A percentile compares a stretch with the other conserved stretches of the same genome.
phyloP scores from a whole-genome alignment of 2,888 invertebrate species.

The Cordylochernes scorpioides region DNA sequence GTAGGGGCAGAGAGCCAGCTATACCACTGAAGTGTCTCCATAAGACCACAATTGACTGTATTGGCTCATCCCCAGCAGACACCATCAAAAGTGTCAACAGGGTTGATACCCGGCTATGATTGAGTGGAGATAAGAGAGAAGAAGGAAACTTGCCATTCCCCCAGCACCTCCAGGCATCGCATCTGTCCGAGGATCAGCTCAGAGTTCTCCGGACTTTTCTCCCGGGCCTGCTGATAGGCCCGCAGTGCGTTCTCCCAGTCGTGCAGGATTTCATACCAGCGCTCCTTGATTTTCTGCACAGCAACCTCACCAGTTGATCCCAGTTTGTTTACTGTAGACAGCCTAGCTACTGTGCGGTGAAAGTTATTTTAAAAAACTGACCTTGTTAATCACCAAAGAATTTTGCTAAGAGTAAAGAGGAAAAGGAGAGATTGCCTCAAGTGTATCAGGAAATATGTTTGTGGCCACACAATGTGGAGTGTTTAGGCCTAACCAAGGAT shows the following conservation, averaged over 20 bases:
- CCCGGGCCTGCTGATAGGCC: conserved; percentile 34
- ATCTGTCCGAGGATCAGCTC: conserved; percentile 71
- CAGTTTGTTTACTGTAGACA: too few relatives aligned
- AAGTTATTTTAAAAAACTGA: conserved; percentile 2
- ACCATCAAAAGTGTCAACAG: too few relatives aligned
- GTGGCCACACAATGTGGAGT: too few relatives aligned
- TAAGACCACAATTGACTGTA: too few relatives aligned
- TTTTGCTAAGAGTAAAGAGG: conserved; percentile 1
- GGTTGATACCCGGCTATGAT: too few relatives aligned
- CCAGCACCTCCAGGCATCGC: conserved; percentile 82
- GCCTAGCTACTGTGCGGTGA: too few relatives aligned
- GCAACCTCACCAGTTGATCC: too few relatives aligned
- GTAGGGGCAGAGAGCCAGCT: too few relatives aligned
- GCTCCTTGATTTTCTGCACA: conserved; percentile 35
- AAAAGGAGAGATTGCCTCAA: not conserved
- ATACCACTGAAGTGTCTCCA: too few relatives aligned
- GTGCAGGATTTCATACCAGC: conserved; percentile 96
- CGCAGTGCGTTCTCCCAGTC: conserved; percentile 90
- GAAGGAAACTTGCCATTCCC: conserved; percentile 47
- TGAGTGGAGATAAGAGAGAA: conserved; percentile 1
- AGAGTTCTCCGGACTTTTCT: conserved; percentile 32
- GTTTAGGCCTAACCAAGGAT: too few relatives aligned
- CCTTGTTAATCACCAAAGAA: not conserved
- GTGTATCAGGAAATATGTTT: too few relatives aligned
- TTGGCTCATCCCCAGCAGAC: conserved; percentile 1